phyloP scores from a whole-genome alignment of 2,888 invertebrate genomes.

The Trissolcus japonicus region DNA sequence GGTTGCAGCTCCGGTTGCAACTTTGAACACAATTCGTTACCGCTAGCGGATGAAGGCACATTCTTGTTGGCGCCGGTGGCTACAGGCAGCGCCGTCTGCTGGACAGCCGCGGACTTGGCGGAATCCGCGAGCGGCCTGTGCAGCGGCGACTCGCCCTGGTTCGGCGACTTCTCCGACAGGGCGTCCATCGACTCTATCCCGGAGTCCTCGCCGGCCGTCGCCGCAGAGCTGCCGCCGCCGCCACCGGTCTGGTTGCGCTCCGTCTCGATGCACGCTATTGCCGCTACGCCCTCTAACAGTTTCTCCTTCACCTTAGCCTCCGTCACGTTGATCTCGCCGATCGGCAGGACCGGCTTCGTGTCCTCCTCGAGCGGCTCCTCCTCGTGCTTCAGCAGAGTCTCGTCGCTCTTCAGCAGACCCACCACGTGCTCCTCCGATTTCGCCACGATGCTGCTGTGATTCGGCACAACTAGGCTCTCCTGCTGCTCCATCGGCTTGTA shows the following conservation, averaged over 20 bases:
- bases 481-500: too few relatives aligned
- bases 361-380: conserved; percentile 42
- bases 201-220: conserved; percentile 87
- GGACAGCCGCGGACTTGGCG: conserved; percentile 57
- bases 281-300: conserved; percentile 77
- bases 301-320: conserved; percentile 81
- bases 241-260: conserved; percentile 57
- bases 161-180: conserved; percentile 93
- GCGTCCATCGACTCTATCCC: conserved; percentile 96
- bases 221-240: conserved; percentile 61
- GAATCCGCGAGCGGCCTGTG: conserved; percentile 76
- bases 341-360: conserved; percentile 70
- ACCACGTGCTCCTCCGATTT: neutral
- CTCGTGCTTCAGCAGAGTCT: conserved; percentile 56
- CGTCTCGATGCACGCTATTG: conserved; percentile 64
- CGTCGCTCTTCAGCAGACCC: conserved; percentile 57
- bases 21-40: conserved; percentile 76
- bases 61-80: conserved; percentile 70
- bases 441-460: neutral
- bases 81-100: conserved; percentile 28
- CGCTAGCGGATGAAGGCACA: conserved; percentile 75
- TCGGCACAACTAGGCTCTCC: too few relatives aligned
- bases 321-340: conserved; percentile 76
- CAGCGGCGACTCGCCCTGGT: conserved; percentile 86
- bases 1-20: conserved; percentile 69